phyloP scores from a whole-genome alignment of 64 coral and sea anemone genomes.

The Pocillopora damicornis region DNA sequence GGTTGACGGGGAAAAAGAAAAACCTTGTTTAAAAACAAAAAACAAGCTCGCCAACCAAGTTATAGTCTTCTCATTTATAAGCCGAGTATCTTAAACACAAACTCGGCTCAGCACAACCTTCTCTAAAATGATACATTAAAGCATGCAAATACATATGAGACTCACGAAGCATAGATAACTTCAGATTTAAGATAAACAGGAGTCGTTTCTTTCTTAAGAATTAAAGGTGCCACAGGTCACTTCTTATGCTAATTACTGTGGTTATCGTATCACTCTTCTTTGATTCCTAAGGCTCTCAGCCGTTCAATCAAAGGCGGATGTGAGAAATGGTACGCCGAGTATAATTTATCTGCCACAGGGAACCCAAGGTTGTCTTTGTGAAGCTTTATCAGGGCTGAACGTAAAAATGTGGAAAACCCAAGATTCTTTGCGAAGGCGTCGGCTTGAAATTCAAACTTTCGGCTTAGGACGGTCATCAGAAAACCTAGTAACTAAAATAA shows the following conservation, averaged over 20 bases:
- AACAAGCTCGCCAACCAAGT: no score
- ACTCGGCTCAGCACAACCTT: no score
- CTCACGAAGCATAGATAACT: no score
- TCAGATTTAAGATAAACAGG: neutral
- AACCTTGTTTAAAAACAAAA: no score
- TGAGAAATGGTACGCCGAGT: slow-evolving; percentile 90
- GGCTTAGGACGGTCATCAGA: slow-evolving; percentile 93
- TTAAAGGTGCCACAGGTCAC: neutral
- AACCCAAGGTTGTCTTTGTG: slow-evolving; percentile 97
- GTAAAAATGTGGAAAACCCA: slow-evolving; percentile 70
- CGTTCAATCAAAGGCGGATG: slow-evolving; percentile 92
- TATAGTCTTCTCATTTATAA: no score
- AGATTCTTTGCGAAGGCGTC: slow-evolving; percentile 93
- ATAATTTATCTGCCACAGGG: slow-evolving; percentile 91
- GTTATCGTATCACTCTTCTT: slow-evolving; percentile 51
- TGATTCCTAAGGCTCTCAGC: slow-evolving; percentile 73
- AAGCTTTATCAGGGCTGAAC: slow-evolving; percentile 82
- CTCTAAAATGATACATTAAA: no score
- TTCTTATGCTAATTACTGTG: neutral
- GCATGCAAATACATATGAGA: no score
- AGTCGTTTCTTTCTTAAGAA: neutral
- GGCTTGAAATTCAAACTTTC: slow-evolving; percentile 97
- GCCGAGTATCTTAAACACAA: no score
- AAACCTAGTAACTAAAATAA: slow-evolving; percentile 80
- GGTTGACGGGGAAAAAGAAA: no score